Evolutionary conservation across 1,140 invertebrate genomes (phyloP).

Genomic region (Octopus sinensis): DNA sequence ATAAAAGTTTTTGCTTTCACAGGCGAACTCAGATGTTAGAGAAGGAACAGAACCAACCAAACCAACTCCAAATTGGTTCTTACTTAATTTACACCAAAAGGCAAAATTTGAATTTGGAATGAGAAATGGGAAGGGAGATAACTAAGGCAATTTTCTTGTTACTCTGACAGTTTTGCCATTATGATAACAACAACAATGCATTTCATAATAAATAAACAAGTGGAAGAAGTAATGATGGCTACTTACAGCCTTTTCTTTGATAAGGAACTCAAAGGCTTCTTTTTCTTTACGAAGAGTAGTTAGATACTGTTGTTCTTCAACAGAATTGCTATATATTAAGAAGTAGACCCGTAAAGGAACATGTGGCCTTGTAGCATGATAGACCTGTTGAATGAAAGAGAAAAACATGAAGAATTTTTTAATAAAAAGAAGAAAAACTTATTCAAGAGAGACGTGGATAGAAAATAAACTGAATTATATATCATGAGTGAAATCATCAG

Average conservation of each 20-base stretch:
- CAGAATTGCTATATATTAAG: constrained; percentile 81
- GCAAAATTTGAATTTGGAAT: too few species aligned
- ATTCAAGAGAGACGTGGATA: not conserved
- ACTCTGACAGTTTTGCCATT: too few species aligned
- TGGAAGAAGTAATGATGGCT: too few species aligned
- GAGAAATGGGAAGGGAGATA: too few species aligned
- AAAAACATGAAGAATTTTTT: not conserved
- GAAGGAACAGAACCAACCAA: too few species aligned
- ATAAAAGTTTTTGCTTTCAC: too few species aligned
- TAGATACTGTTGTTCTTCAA: constrained; percentile 93
- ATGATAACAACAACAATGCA: too few species aligned
- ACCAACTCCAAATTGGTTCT: too few species aligned
- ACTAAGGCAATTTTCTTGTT: too few species aligned
- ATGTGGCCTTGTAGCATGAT: constrained; percentile 65
- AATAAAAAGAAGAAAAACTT: not conserved
- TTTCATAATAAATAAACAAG: too few species aligned
- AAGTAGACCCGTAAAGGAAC: constrained; percentile 77
- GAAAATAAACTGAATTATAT: not conserved
- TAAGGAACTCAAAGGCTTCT: constrained; percentile 87
- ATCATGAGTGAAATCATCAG: not conserved
- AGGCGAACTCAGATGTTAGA: too few species aligned
- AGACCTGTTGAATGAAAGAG: constrained; percentile 61
- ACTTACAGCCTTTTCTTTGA: constrained; percentile 77
- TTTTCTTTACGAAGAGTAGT: constrained; percentile 87
- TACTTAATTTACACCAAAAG: too few species aligned